Evolutionary conservation across 2,797 vertebrate species (phyloP).

Genomic region (Synanceia verrucosa): DNA sequence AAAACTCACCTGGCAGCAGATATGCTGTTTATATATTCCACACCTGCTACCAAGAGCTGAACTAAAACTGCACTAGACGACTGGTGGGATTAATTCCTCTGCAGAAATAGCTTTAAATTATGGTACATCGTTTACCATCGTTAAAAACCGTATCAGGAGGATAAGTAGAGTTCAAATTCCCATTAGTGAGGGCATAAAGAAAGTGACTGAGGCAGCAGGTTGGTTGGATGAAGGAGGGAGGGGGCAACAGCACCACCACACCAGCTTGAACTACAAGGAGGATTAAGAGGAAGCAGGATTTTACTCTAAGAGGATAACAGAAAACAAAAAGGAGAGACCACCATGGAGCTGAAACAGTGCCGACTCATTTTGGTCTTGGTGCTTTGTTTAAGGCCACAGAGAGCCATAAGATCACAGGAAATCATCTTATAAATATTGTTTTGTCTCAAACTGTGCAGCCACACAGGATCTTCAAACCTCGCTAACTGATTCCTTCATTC

Average conservation of each 20-base stretch:
- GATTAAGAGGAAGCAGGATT: conserved; percentile 68
- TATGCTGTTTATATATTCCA: not conserved
- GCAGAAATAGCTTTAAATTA: not conserved
- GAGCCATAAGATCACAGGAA: not conserved
- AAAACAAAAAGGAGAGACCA: conserved; percentile 44
- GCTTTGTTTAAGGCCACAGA: not conserved
- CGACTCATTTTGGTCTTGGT: conserved; percentile 13
- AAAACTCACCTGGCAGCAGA: not conserved
- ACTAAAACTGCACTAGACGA: not conserved
- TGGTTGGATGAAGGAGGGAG: conserved; percentile 17
- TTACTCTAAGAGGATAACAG: conserved; percentile 67
- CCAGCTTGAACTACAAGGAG: conserved; percentile 61
- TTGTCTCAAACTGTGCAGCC: not conserved
- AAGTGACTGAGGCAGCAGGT: conserved; percentile 28
- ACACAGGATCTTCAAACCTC: not conserved
- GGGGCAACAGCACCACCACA: conserved; percentile 35
- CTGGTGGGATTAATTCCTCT: not conserved
- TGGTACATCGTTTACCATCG: not conserved
- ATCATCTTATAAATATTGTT: not conserved
- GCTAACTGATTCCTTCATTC: not conserved
- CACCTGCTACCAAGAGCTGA: not conserved
- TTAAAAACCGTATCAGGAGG: not conserved
- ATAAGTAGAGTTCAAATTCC: conserved; percentile 9
- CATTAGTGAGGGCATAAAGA: conserved; percentile 17
- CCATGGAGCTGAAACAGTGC: conserved; percentile 1